phyloP scores from a whole-genome alignment of 2,797 vertebrate species.

The Cichlasoma orientale region DNA sequence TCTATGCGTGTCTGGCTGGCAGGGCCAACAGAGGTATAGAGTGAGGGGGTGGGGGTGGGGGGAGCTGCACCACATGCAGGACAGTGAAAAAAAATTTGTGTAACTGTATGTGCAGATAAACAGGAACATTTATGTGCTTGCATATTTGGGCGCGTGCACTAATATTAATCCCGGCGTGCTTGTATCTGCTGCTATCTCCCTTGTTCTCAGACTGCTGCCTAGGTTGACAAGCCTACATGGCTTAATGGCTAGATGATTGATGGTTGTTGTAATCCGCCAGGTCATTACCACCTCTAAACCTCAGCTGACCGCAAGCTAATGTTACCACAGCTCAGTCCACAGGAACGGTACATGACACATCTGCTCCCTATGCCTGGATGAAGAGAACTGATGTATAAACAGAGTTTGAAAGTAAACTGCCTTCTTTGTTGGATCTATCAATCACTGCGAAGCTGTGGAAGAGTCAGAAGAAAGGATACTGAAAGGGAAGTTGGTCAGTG shows the following conservation, averaged over 20 bases:
- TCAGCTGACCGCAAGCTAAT: slow-evolving; percentile 57
- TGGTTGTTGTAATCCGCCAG: slow-evolving; percentile 64
- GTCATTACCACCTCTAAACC: slow-evolving; percentile 70
- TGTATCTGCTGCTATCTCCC: background rate
- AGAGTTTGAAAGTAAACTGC: slow-evolving; percentile 36
- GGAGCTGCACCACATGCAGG: slow-evolving; percentile 25
- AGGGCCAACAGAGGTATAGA: slow-evolving; percentile 37
- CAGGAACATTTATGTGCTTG: background rate
- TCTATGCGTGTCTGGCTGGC: slow-evolving; percentile 64
- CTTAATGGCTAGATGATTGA: slow-evolving; percentile 73
- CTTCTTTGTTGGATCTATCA: slow-evolving; percentile 37
- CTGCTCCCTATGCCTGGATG: slow-evolving; percentile 26
- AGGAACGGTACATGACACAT: slow-evolving; percentile 29
- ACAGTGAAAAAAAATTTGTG: slow-evolving; percentile 13
- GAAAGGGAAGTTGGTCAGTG: slow-evolving; percentile 16
- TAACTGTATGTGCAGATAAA: background rate
- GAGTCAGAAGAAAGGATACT: slow-evolving; percentile 21
- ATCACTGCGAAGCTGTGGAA: slow-evolving; percentile 21
- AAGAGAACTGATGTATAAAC: slow-evolving; percentile 40
- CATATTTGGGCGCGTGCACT: background rate
- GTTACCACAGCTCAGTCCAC: slow-evolving; percentile 47
- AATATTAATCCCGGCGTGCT: background rate
- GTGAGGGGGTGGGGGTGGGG: background rate
- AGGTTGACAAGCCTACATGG: slow-evolving; percentile 55
- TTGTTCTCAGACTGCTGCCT: slow-evolving; percentile 36